Conservation (phyloP, 2,888 invertebrate genomes). For the Isotomurus palustris region DNA sequence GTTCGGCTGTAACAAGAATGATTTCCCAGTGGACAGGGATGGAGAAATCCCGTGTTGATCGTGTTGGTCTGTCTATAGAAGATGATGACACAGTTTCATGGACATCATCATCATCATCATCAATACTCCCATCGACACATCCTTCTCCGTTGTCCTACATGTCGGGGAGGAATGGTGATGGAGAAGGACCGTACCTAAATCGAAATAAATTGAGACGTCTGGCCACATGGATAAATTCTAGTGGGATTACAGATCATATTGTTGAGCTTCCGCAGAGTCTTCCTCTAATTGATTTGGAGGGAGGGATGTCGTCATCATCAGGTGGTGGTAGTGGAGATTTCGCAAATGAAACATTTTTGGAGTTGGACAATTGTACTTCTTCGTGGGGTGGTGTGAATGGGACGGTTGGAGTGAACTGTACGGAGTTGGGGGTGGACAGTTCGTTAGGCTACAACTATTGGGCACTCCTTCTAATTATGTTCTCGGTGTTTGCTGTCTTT, state of each 20-base stretch:
- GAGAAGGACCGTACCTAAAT: slow-evolving; percentile 2
- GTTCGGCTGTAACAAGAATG: background rate
- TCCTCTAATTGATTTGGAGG: background rate
- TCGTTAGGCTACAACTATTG: slow-evolving; percentile 61
- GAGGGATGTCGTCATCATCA: background rate
- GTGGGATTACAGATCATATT: background rate
- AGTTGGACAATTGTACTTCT: background rate
- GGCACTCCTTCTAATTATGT: slow-evolving; percentile 80
- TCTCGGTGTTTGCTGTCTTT: slow-evolving; percentile 90
- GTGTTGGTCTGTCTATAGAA: no score
- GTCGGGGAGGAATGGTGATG: no score
- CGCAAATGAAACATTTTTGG: no score
- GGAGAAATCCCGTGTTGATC: no score
- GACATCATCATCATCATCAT: no score
- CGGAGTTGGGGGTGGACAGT: slow-evolving; percentile 7
- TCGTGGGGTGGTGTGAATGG: slow-evolving; percentile 12
- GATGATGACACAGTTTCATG: no score
- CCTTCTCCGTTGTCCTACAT: no score
- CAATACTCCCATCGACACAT: no score
- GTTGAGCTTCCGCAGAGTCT: background rate
- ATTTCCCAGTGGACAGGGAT: slow-evolving; percentile 4
- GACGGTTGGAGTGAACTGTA: slow-evolving; percentile 15
- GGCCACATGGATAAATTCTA: background rate
- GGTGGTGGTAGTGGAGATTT: no score
- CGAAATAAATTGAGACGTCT: background rate